Conservation (phyloP, 2,797 vertebrate species). For the Meda fulgida region DNA sequence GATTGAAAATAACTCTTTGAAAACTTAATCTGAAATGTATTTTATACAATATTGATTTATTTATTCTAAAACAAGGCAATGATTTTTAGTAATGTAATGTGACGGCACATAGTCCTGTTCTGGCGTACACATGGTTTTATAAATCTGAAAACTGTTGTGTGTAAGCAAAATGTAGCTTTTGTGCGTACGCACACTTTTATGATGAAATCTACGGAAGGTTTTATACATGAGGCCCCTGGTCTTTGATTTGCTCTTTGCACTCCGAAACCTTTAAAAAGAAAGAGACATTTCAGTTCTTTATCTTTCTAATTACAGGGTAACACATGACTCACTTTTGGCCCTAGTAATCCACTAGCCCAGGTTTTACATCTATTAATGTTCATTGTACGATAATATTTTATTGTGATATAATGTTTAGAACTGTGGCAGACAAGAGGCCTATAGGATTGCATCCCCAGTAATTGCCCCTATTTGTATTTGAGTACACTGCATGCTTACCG, state of each 20-base stretch:
- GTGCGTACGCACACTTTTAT: too few species aligned
- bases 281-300: slow-evolving; percentile 64
- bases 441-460: background rate
- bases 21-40: too few species aligned
- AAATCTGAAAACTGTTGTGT: too few species aligned
- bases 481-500: slow-evolving; percentile 53
- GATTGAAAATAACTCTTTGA: too few species aligned
- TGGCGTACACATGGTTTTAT: too few species aligned
- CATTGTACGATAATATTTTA: slow-evolving; percentile 52
- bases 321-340: slow-evolving; percentile 67
- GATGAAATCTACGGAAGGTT: too few species aligned
- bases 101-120: too few species aligned
- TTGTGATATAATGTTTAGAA: slow-evolving; percentile 9
- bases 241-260: slow-evolving; percentile 50
- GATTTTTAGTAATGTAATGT: too few species aligned
- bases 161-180: too few species aligned
- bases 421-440: background rate
- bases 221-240: slow-evolving; percentile 54
- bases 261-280: slow-evolving; percentile 64
- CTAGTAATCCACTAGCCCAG: slow-evolving; percentile 58
- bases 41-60: too few species aligned
- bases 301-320: slow-evolving; percentile 67
- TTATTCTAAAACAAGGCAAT: too few species aligned
- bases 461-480: slow-evolving; percentile 59
- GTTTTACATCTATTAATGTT: slow-evolving; percentile 67